Percentiles rank a stretch among this genome's conserved stretches.
Conservation (phyloP, 2,797 vertebrate genomes). For the Selene dorsalis region DNA sequence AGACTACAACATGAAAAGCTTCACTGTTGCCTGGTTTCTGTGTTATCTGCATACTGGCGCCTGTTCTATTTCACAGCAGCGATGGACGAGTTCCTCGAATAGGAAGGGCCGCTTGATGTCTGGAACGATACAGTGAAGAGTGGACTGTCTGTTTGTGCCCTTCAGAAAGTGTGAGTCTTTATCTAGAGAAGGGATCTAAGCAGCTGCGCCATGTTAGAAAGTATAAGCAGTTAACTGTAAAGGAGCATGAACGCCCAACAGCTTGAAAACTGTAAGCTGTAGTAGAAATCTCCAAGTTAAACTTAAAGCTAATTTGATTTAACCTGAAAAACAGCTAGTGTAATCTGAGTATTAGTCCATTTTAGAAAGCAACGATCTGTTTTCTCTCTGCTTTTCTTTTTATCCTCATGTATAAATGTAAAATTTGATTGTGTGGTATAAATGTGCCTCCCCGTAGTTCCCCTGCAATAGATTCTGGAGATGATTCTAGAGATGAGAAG, state of each 20-base stretch:
- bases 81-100: neutral
- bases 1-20: neutral
- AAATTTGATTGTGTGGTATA: neutral
- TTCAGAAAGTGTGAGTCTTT: neutral
- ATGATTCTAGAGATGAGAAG: slow-evolving; percentile 45
- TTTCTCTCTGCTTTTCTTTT: neutral
- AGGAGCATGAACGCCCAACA: neutral
- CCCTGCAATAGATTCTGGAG: slow-evolving; percentile 45
- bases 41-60: neutral
- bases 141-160: neutral
- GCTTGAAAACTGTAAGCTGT: neutral
- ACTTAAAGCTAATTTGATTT: neutral
- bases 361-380: neutral
- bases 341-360: neutral
- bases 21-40: neutral
- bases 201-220: neutral
- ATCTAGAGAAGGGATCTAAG: neutral
- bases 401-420: neutral
- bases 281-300: neutral
- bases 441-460: neutral
- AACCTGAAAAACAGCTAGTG: neutral
- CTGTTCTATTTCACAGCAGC: neutral
- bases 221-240: neutral
- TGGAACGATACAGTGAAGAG: neutral
- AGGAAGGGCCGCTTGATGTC: neutral